Base-by-base conservation (phyloP, 1,140 invertebrate genomes). In the Euura saliciscinereae region DNA sequence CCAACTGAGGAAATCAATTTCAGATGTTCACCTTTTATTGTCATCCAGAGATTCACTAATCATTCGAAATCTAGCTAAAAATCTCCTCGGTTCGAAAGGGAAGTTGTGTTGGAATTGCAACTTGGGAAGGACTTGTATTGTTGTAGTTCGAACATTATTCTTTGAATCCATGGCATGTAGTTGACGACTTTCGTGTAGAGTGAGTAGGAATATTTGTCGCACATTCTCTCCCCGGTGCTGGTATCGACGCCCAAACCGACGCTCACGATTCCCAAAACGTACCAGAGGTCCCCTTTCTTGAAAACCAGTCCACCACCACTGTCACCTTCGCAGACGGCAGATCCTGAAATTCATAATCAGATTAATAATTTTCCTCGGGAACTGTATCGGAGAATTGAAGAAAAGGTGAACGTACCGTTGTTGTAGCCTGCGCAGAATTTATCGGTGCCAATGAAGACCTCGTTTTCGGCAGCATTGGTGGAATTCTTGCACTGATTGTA, bases 401-500 rank as follows among this genome's bases (percentile, higher is more conserved):
- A 66, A 1, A 28, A 28, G 10, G 8, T 71, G 59, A 66, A 73
- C 75, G 73, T 71, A 87, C 86, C 86, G 74, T 87, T 87, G 8
- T 75, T 78, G 46, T 84, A 86, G 3, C 86, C 86, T 28, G 85
- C 86, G 59, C 86, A 87, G 73, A 87, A 85, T 74, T 87, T 87
- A 51, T 86, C 85, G 6, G 67, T 44, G 1, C 85, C 84, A 2
- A 86, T 77, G 68, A 74, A 85, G 44, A 73, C 81, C 71, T 73
- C 73, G 43, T 71, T 81, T 1, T 81, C 70, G 0, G 13, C 43
- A 4, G 70, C 65, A 7, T 8, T 13, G 43, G 76, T 81, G 4
- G 46, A 64, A 2, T 73, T 42, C 74, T 76, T 82, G 42, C 86
- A 87, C 28, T 78, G 70, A 42, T 44, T 71, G 6, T 69, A 8